Evolutionary conservation across 2,888 invertebrate genomes (phyloP).

Genomic region (Eilema depressum): DNA sequence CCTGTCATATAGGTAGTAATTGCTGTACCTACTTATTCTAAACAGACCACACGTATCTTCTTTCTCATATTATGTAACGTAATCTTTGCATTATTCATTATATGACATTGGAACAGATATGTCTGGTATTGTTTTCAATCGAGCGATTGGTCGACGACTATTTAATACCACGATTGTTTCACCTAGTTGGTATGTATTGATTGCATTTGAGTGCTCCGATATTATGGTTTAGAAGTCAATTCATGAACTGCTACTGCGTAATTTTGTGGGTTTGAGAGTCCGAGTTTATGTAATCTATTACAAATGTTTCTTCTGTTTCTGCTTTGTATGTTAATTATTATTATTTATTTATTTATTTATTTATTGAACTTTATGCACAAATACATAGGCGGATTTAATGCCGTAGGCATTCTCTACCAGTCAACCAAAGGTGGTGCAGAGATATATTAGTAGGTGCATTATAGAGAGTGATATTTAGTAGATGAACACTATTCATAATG

Average conservation of each 20-base stretch:
- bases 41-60: slow-evolving; percentile 36
- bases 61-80: slow-evolving; percentile 25
- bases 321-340: not conserved
- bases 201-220: not conserved
- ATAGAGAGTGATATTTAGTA: too few species aligned
- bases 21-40: slow-evolving; percentile 30
- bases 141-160: not conserved
- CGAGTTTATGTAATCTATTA: not conserved
- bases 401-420: too few species aligned
- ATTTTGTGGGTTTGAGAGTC: not conserved
- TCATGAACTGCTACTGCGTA: not conserved
- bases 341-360: too few species aligned
- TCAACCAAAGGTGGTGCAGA: too few species aligned
- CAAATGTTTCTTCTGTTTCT: not conserved
- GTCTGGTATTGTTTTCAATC: not conserved
- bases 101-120: slow-evolving; percentile 15
- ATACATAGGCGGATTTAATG: too few species aligned
- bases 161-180: not conserved
- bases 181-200: not conserved
- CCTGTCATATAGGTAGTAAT: slow-evolving; percentile 37
- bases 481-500: too few species aligned
- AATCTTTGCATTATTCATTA: not conserved
- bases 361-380: too few species aligned
- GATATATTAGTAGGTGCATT: too few species aligned
- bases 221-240: not conserved